Base-by-base conservation (phyloP, 2,113 vertebrate genomes). In the Melanerpes aurifrons region DNA sequence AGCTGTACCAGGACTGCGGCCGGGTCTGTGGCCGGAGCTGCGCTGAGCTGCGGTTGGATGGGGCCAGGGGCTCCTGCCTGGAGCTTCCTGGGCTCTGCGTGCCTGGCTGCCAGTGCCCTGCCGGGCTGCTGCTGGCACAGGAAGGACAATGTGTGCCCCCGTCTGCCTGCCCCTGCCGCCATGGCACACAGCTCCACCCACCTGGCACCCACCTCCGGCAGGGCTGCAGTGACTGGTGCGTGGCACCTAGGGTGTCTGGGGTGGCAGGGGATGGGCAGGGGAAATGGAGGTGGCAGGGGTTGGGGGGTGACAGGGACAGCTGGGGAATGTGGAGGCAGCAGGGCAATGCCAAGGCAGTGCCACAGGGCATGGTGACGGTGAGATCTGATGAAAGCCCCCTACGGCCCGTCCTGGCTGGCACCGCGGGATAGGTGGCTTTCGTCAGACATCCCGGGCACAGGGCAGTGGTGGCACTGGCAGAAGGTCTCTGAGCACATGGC, bases 81-180 rank as follows among this genome's bases (percentile, higher is more conserved):
- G 89, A 74, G 1, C 53, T 92, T 6, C 87, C 58, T 3, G 91
- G 67, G 5, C 25, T 92, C 59, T 99, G 99, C 31, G 98, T 99
- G 79, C 97, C 99, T 0, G 98, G 99, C 14, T 99, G 99, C 86
- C 98, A 97, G 86, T 99, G 99, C 70, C 98, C 98, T 2, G 25
- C 63, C 0, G 99, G 98, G 22, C 96, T 99, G 70, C 96, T 98
- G 24, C 97, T 98, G 96, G 98, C 98, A 61, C 94, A 97, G 1
- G 93, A 97, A 12, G 98, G 98, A 4, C 98, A 98, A 94, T 99
- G 99, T 56, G 97, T 99, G 28, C 98, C 97, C 9, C 90, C 97
- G 11, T 70, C 58, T 10, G 82, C 97, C 97, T 99, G 99, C 54
- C 92, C 98, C 18, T 99, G 99, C 89, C 82, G 86, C 70, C 97